Percentiles rank a stretch among this genome's conserved stretches.
phyloP scores from a whole-genome alignment of 2,797 vertebrate species.

The Zenarchopterus dispar region DNA sequence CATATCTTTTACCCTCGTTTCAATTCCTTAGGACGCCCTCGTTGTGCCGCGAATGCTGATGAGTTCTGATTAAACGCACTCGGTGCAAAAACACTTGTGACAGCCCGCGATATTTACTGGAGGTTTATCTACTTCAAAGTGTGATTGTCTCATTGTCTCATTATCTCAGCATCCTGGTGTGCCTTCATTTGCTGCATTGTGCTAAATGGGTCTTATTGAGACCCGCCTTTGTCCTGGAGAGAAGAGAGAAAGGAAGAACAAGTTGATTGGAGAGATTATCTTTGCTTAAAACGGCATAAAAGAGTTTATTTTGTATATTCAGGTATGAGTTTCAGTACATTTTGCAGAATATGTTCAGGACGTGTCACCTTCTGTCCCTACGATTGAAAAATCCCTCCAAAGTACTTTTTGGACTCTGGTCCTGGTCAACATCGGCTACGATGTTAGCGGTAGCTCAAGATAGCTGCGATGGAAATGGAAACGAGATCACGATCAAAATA shows the following conservation, averaged over 20 bases:
- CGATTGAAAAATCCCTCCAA: no score
- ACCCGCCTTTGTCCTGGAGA: slow-evolving; percentile 62
- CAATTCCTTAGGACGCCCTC: slow-evolving; percentile 35
- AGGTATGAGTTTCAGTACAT: no score
- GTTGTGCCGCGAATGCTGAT: slow-evolving; percentile 46
- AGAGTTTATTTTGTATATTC: no score
- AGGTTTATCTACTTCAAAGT: slow-evolving; percentile 89
- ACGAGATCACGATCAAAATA: no score
- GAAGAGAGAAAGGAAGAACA: slow-evolving; percentile 30
- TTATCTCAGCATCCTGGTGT: slow-evolving; percentile 79
- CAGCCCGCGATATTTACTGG: slow-evolving; percentile 76
- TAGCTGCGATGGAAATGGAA: no score
- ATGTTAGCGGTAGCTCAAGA: no score
- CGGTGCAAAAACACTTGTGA: slow-evolving; percentile 48
- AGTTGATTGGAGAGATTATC: slow-evolving; percentile 50
- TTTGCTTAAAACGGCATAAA: slow-evolving; percentile 2
- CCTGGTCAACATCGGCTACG: no score
- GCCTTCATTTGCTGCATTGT: slow-evolving; percentile 80
- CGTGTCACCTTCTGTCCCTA: no score
- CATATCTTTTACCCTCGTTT: slow-evolving; percentile 31
- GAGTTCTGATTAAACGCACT: slow-evolving; percentile 51
- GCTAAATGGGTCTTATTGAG: slow-evolving; percentile 75
- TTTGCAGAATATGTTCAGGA: no score
- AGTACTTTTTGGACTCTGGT: no score
- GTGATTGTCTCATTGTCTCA: slow-evolving; percentile 86